These are phyloP conservation scores for Wasmannia auropunctata DNA, from an alignment of 1,140 invertebrate species.

Conservation along the genomic window DNA sequence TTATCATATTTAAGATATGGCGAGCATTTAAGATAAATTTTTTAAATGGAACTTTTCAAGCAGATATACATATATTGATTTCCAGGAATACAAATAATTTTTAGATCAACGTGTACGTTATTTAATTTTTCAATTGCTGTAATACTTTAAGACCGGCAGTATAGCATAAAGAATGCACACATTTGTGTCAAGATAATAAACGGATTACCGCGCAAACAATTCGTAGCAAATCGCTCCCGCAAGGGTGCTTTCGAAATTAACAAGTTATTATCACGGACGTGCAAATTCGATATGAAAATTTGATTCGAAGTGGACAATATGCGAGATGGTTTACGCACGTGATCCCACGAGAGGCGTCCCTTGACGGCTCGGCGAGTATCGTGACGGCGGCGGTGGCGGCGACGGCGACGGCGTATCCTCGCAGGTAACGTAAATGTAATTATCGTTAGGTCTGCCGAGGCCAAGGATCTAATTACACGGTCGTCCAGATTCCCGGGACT, in stretches of 20 bases:
- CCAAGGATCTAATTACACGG: slow-evolving; percentile 68
- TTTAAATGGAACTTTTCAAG: neutral
- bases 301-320: slow-evolving; percentile 42
- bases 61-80: neutral
- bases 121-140: neutral
- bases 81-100: neutral
- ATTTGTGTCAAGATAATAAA: neutral
- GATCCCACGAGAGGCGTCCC: slow-evolving; percentile 20
- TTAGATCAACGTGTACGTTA: neutral
- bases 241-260: slow-evolving; percentile 23
- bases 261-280: slow-evolving; percentile 38
- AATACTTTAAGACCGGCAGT: neutral
- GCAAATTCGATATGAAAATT: slow-evolving; percentile 56
- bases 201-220: neutral
- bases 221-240: slow-evolving; percentile 16
- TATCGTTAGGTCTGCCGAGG: slow-evolving; percentile 48
- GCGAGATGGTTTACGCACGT: slow-evolving; percentile 16
- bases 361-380: neutral
- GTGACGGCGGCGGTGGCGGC: no score
- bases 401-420: slow-evolving; percentile 42
- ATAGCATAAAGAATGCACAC: neutral
- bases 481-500: slow-evolving; percentile 49
- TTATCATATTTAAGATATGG: no score
- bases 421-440: slow-evolving; percentile 67
- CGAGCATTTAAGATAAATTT: neutral